These are phyloP conservation scores for Eurystomus gularis DNA, from an alignment of 2,113 vertebrate species.

Conservation along the genomic window DNA sequence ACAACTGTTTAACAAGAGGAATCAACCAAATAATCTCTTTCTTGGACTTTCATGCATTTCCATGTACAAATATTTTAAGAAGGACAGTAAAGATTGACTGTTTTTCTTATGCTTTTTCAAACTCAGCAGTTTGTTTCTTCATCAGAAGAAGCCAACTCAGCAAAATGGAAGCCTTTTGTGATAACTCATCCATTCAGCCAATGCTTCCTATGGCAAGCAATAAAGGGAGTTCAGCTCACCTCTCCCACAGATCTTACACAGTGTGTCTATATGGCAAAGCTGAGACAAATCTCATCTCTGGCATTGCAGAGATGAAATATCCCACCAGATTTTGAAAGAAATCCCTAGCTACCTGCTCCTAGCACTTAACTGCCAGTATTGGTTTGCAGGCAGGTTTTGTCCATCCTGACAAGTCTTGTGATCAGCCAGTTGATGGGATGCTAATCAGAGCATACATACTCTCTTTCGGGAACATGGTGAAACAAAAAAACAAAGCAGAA, in stretches of 20 bases:
- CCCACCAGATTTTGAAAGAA: not conserved
- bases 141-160: not conserved
- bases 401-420: not conserved
- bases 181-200: not conserved
- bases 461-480: not conserved
- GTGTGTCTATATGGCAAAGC: rapidly evolving
- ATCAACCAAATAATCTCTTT: not conserved
- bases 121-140: not conserved
- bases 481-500: not conserved
- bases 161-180: not conserved
- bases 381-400: not conserved
- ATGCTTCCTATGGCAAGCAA: not conserved
- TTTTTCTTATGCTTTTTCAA: not conserved
- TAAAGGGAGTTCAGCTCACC: not conserved
- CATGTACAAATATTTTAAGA: not conserved
- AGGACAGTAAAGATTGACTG: not conserved
- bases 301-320: not conserved
- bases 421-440: not conserved
- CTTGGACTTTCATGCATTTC: not conserved
- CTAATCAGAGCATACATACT: not conserved
- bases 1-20: not conserved
- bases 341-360: not conserved
- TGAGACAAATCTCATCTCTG: not conserved
- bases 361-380: not conserved
- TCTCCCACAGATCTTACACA: not conserved